Evolutionary conservation across 2,888 invertebrate genomes (phyloP).

Genomic region (Tinea semifulvella): DNA sequence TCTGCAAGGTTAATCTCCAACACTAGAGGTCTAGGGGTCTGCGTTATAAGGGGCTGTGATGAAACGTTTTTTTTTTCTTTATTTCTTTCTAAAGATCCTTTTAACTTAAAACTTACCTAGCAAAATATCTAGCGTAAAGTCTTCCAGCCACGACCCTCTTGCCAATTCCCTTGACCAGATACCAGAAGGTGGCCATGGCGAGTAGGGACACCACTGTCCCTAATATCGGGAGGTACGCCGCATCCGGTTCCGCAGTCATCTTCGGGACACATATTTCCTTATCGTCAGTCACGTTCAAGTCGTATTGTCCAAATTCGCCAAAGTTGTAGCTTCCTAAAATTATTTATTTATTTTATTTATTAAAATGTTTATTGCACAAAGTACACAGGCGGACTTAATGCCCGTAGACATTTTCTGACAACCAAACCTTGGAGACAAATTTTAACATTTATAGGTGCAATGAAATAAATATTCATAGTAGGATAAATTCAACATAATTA

Average conservation of each 20-base stretch:
- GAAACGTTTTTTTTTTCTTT: too few relatives aligned
- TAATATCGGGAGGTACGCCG: conserved; percentile 49
- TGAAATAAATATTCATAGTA: too few relatives aligned
- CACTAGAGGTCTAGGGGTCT: too few relatives aligned
- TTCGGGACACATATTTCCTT: conserved; percentile 34
- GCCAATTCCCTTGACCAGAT: conserved; percentile 51
- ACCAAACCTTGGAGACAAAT: too few relatives aligned
- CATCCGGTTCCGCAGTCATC: conserved; percentile 58
- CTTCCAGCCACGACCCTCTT: conserved; percentile 49
- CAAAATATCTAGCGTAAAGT: conserved; percentile 50
- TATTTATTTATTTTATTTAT: not conserved
- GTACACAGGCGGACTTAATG: too few relatives aligned
- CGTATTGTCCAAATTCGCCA: conserved; percentile 52
- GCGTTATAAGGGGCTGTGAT: too few relatives aligned
- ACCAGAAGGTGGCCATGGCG: conserved; percentile 60
- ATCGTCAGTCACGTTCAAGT: conserved; percentile 34
- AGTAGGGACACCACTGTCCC: conserved; percentile 50
- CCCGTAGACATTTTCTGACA: too few relatives aligned
- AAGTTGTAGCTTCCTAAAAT: conserved; percentile 44
- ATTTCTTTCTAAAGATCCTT: too few relatives aligned
- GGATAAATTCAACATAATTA: too few relatives aligned
- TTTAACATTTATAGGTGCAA: too few relatives aligned
- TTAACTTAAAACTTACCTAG: conserved; percentile 35
- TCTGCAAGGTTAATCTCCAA: too few relatives aligned
- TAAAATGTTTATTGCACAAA: too few relatives aligned